A percentile compares a stretch with the other conserved stretches of the same genome.
Evolutionary conservation across 2,113 vertebrate species (phyloP).

Genomic region (Gopherus flavomarginatus): DNA sequence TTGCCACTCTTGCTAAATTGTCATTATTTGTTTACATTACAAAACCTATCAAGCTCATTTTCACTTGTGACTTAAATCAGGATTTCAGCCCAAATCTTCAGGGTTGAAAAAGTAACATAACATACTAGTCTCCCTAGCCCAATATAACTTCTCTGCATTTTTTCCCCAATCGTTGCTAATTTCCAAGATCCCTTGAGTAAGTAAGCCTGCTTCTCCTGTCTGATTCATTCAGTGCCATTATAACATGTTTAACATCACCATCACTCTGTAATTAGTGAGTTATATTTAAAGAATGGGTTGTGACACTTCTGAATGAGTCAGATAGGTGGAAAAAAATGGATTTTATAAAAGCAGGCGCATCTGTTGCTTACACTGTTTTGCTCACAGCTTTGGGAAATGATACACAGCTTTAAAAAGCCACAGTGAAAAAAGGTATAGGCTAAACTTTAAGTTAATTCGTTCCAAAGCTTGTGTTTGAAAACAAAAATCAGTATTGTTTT

Average conservation of each 20-base stretch:
- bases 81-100: not conserved
- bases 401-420: not conserved
- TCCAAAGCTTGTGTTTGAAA: not conserved
- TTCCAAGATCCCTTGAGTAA: not conserved
- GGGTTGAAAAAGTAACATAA: not conserved
- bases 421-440: not conserved
- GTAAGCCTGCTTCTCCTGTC: constrained; percentile 8
- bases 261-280: constrained; percentile 9
- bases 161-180: not conserved
- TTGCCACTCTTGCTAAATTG: not conserved
- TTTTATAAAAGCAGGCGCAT: constrained; percentile 23
- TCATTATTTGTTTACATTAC: not conserved
- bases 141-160: not conserved
- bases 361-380: constrained; percentile 15
- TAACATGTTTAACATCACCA: not conserved
- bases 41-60: fast-evolving
- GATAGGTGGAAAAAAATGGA: not conserved
- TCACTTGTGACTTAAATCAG: not conserved
- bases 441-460: constrained; percentile 21
- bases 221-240: not conserved
- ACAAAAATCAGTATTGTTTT: not conserved
- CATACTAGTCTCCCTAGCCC: not conserved
- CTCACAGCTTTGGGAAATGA: constrained; percentile 14
- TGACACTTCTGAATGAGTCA: constrained; percentile 47
- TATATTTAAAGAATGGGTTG: constrained; percentile 9